Conservation (phyloP, 2,113 vertebrate species). For the Sialia sialis region DNA sequence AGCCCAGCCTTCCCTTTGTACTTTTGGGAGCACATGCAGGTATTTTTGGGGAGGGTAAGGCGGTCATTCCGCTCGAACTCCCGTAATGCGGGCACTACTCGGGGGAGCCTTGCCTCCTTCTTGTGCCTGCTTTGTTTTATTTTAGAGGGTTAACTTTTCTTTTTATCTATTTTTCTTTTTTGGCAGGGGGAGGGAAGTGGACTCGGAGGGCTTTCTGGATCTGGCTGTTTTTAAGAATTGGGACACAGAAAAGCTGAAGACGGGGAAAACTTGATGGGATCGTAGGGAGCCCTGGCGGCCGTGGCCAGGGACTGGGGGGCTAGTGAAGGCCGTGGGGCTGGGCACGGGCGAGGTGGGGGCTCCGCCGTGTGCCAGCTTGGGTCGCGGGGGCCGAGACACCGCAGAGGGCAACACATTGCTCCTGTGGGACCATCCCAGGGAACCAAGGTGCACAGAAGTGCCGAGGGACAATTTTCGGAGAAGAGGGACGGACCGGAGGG, state of each 20-base stretch:
- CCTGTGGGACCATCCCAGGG: neutral
- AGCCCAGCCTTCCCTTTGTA: neutral
- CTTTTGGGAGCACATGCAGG: slow-evolving; percentile 3
- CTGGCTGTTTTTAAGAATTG: neutral
- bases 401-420: rapidly evolving
- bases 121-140: neutral
- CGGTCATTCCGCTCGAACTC: neutral
- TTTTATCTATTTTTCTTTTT: neutral
- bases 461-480: neutral
- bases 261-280: neutral
- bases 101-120: neutral
- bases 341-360: neutral
- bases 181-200: neutral
- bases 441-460: neutral
- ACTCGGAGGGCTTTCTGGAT: neutral
- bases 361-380: neutral
- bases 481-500: neutral
- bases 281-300: neutral
- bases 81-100: neutral
- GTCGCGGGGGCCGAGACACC: neutral
- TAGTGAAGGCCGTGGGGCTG: neutral
- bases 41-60: neutral
- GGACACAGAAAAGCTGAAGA: neutral
- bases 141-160: neutral
- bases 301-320: neutral